Base-by-base conservation (phyloP, 2,888 invertebrate genomes). In the Drosophila atroscutellata region DNA sequence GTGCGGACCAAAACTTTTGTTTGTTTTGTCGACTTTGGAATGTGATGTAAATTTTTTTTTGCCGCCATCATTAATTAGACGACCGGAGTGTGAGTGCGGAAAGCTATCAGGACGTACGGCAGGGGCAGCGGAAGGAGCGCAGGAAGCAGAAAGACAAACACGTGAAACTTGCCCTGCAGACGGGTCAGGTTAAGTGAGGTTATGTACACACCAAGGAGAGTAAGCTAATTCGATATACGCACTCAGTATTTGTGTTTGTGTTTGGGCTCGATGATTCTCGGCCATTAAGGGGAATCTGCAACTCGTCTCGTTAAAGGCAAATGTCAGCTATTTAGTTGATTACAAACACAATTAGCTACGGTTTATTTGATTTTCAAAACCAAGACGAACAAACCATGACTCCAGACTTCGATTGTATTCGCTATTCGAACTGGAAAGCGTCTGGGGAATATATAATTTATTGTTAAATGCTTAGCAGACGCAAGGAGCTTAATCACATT, bases 261-360 rank as follows among this genome's bases (percentile, higher is more conserved):
- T 60, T 81, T 68, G 84, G 81, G 64, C 30, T 52, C 39, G 56
- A 55, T 66, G 59, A 49, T 61, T 57, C 64, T 68, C 49, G 58
- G 36, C 58, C 18, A 60, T 60, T 69, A 15, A 24, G 15, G 18
- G 24, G n/a, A 32, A 71, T 52, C 58, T 66, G 49, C 37, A 62
- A 61, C 60, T 37, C 55, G 71, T 61, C 78, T 74, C 71, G 72
- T 75, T 72, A 78, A 81, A 77, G 81, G 68, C 83, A 86, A 86
- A 83, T 90, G 83, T 72, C 62, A 73, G 73, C 74, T 76, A 88
- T 86, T 86, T 88, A 81, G 77, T 90, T 86, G 86, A 86, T 86
- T 88, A 77, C 90, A 83, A 86, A 86, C 89, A 90, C 89, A 86
- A 86, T 86, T 86, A 86, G 90, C 83, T 67, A 74, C 62, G 83